These are phyloP conservation scores for Dolichoris vasculosae DNA, from an alignment of 1,140 invertebrate species.

Conservation along the genomic window DNA sequence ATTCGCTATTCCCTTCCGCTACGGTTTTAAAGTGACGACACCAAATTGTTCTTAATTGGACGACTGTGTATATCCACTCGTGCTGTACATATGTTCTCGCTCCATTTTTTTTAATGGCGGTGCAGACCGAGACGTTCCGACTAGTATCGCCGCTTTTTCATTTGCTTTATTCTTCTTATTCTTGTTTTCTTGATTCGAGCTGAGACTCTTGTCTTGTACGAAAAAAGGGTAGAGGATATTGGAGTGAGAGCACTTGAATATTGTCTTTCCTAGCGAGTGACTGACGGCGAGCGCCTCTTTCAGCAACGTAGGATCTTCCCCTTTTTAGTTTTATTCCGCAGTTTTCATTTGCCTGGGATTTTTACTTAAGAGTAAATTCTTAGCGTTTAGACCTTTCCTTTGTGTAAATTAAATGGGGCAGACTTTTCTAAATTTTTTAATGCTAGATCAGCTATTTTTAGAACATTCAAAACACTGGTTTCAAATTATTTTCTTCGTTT, in stretches of 20 bases:
- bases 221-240: conserved; percentile 1
- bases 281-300: conserved; percentile 27
- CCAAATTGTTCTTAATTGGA: conserved; percentile 19
- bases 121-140: neutral
- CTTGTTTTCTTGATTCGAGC: conserved; percentile 12
- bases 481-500: neutral
- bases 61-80: neutral
- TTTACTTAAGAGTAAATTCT: conserved; percentile 13
- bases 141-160: neutral
- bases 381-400: neutral
- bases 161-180: conserved; percentile 4
- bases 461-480: neutral
- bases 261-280: conserved; percentile 27
- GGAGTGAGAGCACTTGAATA: conserved; percentile 33
- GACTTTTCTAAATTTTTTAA: neutral
- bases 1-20: neutral
- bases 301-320: neutral
- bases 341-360: neutral
- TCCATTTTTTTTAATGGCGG: conserved; percentile 3
- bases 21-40: conserved; percentile 53
- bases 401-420: neutral
- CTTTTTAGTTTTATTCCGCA: neutral
- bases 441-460: neutral
- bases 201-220: conserved; percentile 20
- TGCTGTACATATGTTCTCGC: neutral